A percentile compares a stretch with the other conserved stretches of the same genome.
phyloP scores from a whole-genome alignment of 2,888 invertebrate genomes.

The Oxycera nigricornis region DNA sequence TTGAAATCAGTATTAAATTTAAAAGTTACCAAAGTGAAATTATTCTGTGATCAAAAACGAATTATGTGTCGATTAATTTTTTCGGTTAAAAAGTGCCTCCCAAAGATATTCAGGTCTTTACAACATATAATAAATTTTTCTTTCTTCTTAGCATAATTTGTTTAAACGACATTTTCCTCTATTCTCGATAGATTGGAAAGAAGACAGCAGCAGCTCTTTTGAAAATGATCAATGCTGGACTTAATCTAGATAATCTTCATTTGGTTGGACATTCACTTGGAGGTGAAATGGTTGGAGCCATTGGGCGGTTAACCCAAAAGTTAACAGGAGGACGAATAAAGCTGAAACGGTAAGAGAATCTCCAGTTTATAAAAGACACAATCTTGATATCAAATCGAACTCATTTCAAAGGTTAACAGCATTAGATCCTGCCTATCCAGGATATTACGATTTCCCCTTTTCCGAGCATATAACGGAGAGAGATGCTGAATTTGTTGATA shows the following conservation, averaged over 20 bases:
- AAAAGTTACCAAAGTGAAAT: no score
- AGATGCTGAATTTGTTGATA: conserved; percentile 66
- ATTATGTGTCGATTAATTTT: no score
- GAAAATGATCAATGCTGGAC: background rate
- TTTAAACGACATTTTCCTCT: background rate
- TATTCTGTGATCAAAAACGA: no score
- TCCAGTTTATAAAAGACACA: background rate
- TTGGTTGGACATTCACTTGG: conserved; percentile 43
- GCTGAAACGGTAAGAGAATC: conserved; percentile 16
- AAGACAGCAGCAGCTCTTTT: background rate
- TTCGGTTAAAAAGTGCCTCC: no score
- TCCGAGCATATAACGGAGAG: conserved; percentile 44
- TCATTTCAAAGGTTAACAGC: conserved; percentile 44
- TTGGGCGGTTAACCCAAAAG: conserved; percentile 35
- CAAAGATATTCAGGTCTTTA: no score
- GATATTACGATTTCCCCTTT: conserved; percentile 41
- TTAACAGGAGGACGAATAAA: background rate
- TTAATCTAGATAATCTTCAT: conserved; percentile 14
- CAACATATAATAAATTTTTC: no score
- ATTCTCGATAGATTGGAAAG: background rate
- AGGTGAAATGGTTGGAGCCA: conserved; percentile 40
- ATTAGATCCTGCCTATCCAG: conserved; percentile 47
- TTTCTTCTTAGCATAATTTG: background rate
- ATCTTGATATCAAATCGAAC: no score
- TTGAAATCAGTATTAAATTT: no score